Evolutionary conservation across 1,140 invertebrate species (phyloP), one percentile per base, ranked within the genome.

Genomic region (Portunus trituberculatus): DNA sequence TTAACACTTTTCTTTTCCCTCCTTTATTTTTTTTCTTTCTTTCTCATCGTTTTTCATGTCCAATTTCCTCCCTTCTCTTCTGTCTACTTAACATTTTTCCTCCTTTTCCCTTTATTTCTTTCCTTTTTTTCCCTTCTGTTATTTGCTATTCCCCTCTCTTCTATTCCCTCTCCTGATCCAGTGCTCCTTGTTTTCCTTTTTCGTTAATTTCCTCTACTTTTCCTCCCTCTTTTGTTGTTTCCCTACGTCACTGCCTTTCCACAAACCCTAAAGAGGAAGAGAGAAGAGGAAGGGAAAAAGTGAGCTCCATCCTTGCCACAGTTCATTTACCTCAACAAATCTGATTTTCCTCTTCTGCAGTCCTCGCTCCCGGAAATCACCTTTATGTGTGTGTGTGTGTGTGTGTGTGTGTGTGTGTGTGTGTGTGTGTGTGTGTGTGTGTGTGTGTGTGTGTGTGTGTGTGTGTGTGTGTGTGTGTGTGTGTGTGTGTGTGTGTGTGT

Each of bases 271-370:
- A 76, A n/a, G 20, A 76, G 67, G 67, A n/a, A 59, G 16, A 59
- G 52, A 10, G 52, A 10, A 59, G 12, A n/a, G 20, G 67, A n/a
- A 76, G n/a, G 1, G n/a, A 2, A 76, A 76, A 76, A 76, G 6
- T n/a, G 67, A 20, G 67, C 20, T n/a, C n/a, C 67, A 25, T n/a
- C 67, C 67, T 76, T 76, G 12, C 67, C 67, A 76, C 67, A n/a
- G 67, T 76, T 76, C 67, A 76, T 76, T 76, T 76, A 76, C 67
- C 25, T n/a, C 67, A 76, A 76, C 67, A 76, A 76, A 76, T 76
- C 67, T 76, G 67, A 76, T 76, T 76, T 76, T 76, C 67, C 67
- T 20, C 67, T 76, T 20, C 16, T 76, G 25, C n/a, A 76, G 67
- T 7, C 10, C 25, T n/a, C 67, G 67, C 12, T 76, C 52, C 12